Percentiles rank a stretch among this genome's conserved stretches.
phyloP scores from a whole-genome alignment of 2,797 vertebrate genomes.

The Anolis apletophallus region DNA sequence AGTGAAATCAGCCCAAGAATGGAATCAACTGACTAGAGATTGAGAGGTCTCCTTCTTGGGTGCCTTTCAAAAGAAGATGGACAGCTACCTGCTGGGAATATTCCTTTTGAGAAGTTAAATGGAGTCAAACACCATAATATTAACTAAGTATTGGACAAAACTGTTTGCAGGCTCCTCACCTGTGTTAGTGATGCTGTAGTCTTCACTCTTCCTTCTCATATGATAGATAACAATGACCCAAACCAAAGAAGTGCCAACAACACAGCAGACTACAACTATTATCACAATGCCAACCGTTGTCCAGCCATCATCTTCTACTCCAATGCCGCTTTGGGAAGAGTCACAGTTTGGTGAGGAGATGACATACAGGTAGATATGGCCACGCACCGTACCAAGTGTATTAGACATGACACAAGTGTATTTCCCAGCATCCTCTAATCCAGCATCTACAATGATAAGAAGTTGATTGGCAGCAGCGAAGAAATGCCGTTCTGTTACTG shows the following conservation, averaged over 20 bases:
- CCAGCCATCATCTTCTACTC: slow-evolving; percentile 82
- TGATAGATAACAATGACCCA: slow-evolving; percentile 89
- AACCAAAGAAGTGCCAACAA: slow-evolving; percentile 85
- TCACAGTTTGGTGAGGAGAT: slow-evolving; percentile 83
- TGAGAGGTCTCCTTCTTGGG: no score
- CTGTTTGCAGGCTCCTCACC: slow-evolving; percentile 64
- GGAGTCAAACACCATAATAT: background rate
- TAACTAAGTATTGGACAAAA: background rate
- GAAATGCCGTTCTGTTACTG: slow-evolving; percentile 84
- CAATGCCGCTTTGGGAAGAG: slow-evolving; percentile 71
- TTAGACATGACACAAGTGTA: slow-evolving; percentile 88
- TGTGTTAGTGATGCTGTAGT: slow-evolving; percentile 87
- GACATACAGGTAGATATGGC: slow-evolving; percentile 84
- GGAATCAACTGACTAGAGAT: no score
- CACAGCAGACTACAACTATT: slow-evolving; percentile 86
- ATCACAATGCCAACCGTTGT: slow-evolving; percentile 85
- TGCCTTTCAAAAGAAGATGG: no score
- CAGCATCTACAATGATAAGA: slow-evolving; percentile 85
- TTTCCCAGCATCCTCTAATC: slow-evolving; percentile 83
- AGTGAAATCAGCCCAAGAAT: no score
- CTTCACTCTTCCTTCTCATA: slow-evolving; percentile 85
- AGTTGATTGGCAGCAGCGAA: slow-evolving; percentile 86
- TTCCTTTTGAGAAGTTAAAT: background rate
- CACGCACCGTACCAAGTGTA: slow-evolving; percentile 83
- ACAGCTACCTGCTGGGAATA: background rate